Evolutionary conservation across 1,140 invertebrate species (phyloP).

Genomic region (Sitophilus oryzae): DNA sequence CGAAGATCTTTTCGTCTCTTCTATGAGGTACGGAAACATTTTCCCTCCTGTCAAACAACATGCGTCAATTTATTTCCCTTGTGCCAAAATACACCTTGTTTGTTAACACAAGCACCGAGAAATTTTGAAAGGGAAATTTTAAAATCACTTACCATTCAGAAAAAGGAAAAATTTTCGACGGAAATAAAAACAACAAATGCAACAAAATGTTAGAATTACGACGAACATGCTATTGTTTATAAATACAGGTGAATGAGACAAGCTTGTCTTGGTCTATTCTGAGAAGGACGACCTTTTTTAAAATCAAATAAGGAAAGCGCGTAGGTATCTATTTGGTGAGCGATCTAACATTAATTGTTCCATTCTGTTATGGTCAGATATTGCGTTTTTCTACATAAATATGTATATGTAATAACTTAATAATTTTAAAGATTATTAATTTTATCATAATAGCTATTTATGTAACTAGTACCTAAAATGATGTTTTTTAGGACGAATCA

Average conservation of each 20-base stretch:
- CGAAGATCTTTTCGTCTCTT: constrained; percentile 27
- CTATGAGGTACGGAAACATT: constrained; percentile 39
- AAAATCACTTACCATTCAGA: constrained; percentile 15
- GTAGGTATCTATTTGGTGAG: neutral
- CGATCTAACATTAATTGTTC: neutral
- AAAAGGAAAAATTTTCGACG: neutral
- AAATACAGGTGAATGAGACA: neutral
- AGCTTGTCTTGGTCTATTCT: neutral
- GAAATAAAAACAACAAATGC: constrained; percentile 14
- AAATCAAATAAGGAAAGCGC: neutral
- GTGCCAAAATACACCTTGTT: too few relatives aligned
- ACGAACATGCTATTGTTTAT: constrained; percentile 9
- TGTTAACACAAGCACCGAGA: too few relatives aligned
- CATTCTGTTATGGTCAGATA: neutral
- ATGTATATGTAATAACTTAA: too few relatives aligned
- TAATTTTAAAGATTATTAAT: too few relatives aligned
- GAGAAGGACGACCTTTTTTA: neutral
- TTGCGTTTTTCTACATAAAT: neutral
- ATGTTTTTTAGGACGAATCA: too few relatives aligned
- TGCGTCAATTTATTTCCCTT: constrained; percentile 23
- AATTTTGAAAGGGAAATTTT: too few relatives aligned
- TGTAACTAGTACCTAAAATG: too few relatives aligned
- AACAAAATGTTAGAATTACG: constrained; percentile 16
- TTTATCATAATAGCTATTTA: too few relatives aligned
- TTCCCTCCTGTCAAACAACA: constrained; percentile 36